A percentile compares a stretch with the other conserved stretches of the same genome.
Evolutionary conservation across 35 echinoderm and acorn worm genomes (phyloP).

Genomic region (Stichopus chloronotus): DNA sequence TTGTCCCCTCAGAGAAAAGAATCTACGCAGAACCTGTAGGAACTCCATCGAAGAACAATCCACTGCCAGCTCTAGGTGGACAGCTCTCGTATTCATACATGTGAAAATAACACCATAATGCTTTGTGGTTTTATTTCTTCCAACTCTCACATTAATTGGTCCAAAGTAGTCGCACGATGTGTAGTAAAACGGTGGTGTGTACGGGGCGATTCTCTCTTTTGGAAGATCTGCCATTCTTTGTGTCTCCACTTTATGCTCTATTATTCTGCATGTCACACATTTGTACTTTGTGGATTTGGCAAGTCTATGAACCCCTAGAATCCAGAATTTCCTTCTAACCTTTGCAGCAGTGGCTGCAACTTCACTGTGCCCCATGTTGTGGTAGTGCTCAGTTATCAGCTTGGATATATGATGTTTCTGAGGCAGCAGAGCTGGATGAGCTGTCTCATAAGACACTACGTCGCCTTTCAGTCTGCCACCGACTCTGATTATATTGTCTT

Average conservation of each 20-base stretch:
- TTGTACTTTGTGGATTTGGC: slow-evolving; percentile 60
- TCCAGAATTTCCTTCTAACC: slow-evolving; percentile 54
- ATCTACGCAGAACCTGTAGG: no score
- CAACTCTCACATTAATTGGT: slow-evolving; percentile 47
- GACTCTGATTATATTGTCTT: no score
- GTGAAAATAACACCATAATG: slow-evolving; percentile 77
- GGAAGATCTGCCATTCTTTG: neutral
- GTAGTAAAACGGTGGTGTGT: slow-evolving; percentile 44
- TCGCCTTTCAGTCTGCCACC: no score
- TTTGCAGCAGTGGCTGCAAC: slow-evolving; percentile 54
- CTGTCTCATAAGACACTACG: slow-evolving; percentile 47
- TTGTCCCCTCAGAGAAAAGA: no score
- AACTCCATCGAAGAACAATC: no score
- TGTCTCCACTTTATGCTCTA: neutral
- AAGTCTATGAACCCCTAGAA: slow-evolving; percentile 23
- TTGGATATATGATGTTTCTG: slow-evolving; percentile 56
- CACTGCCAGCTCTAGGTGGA: slow-evolving; percentile 68
- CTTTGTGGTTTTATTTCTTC: slow-evolving; percentile 65
- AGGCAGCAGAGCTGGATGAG: slow-evolving; percentile 64
- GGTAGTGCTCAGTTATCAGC: slow-evolving; percentile 52
- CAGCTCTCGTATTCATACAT: slow-evolving; percentile 77
- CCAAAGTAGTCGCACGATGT: slow-evolving; percentile 68
- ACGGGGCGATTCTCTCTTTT: slow-evolving; percentile 30
- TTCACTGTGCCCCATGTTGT: slow-evolving; percentile 33
- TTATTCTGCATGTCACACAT: slow-evolving; percentile 28